A percentile compares a stretch with the other conserved stretches of the same genome.
phyloP scores from a whole-genome alignment of 2,888 invertebrate genomes.

The Amaurobius ferox region DNA sequence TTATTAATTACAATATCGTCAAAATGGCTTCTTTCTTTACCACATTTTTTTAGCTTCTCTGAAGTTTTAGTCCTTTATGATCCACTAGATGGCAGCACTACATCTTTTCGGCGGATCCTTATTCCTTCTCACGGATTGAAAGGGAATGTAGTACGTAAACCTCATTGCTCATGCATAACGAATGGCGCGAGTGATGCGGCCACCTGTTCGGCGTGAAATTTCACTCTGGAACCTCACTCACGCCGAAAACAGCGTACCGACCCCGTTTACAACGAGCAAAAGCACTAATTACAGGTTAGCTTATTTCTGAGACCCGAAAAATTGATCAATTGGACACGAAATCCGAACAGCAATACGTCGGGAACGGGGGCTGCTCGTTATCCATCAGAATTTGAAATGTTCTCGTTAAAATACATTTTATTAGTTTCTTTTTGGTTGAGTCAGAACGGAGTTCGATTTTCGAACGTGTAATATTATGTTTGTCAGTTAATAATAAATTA shows the following conservation, averaged over 20 bases:
- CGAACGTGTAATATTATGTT: not conserved
- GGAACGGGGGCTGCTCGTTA: not conserved
- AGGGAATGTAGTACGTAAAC: not conserved
- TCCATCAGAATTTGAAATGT: constrained; percentile 43
- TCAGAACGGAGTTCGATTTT: not conserved
- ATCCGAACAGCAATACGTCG: not conserved
- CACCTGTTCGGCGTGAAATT: constrained; percentile 50
- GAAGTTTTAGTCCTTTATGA: not conserved
- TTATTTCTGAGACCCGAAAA: constrained; percentile 1
- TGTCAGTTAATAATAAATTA: no score
- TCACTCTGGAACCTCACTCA: constrained; percentile 15
- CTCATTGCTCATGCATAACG: constrained; percentile 16
- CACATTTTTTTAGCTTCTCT: no score
- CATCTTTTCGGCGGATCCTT: not conserved
- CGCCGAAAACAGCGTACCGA: constrained; percentile 16
- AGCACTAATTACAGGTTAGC: constrained; percentile 27
- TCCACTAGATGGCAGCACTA: constrained; percentile 53
- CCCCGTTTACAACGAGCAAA: constrained; percentile 23
- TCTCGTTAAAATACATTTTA: not conserved
- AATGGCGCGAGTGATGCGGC: constrained; percentile 1
- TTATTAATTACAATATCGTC: no score
- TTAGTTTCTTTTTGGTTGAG: not conserved
- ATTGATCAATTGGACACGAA: constrained; percentile 33
- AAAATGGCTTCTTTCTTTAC: no score
- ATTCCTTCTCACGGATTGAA: not conserved